Conservation (phyloP, 2,797 vertebrate genomes). For the Acrossocheilus wenchowensis region DNA sequence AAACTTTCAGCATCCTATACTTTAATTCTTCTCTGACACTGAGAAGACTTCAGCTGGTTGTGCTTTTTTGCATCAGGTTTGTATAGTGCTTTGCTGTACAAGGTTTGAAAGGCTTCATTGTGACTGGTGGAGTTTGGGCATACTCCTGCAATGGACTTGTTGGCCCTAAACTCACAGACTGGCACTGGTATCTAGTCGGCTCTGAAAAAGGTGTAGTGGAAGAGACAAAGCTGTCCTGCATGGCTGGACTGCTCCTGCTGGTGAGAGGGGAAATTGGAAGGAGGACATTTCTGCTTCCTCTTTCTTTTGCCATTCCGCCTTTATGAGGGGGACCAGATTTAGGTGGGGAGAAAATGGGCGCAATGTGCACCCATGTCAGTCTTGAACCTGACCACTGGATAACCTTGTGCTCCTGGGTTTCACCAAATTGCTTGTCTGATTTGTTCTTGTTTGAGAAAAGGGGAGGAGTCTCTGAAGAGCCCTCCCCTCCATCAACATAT, state of each 20-base stretch:
- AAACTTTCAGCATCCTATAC: neutral
- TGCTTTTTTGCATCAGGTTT: slow-evolving; percentile 69
- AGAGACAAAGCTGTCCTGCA: slow-evolving; percentile 78
- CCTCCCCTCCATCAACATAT: slow-evolving; percentile 24
- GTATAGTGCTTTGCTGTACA: slow-evolving; percentile 60
- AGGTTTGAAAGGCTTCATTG: slow-evolving; percentile 65
- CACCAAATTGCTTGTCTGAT: slow-evolving; percentile 18
- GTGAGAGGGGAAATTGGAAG: slow-evolving; percentile 43
- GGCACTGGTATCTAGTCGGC: slow-evolving; percentile 71
- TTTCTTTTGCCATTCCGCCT: slow-evolving; percentile 38
- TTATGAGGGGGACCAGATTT: slow-evolving; percentile 67
- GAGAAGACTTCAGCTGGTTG: slow-evolving; percentile 53
- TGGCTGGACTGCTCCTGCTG: slow-evolving; percentile 73
- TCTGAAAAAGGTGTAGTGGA: slow-evolving; percentile 72
- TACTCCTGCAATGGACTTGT: slow-evolving; percentile 50
- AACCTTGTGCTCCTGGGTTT: slow-evolving; percentile 62
- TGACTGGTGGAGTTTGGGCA: slow-evolving; percentile 60
- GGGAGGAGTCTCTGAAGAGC: slow-evolving; percentile 4
- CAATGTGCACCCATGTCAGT: slow-evolving; percentile 84
- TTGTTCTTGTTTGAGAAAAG: slow-evolving; percentile 17
- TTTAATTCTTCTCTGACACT: slow-evolving; percentile 23
- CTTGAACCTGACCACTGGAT: slow-evolving; percentile 78
- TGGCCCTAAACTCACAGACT: slow-evolving; percentile 62
- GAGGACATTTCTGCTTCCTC: slow-evolving; percentile 49
- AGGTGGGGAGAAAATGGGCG: slow-evolving; percentile 81